Conservation (phyloP, 2,888 invertebrate species). For the Vandiemenella viatica region DNA sequence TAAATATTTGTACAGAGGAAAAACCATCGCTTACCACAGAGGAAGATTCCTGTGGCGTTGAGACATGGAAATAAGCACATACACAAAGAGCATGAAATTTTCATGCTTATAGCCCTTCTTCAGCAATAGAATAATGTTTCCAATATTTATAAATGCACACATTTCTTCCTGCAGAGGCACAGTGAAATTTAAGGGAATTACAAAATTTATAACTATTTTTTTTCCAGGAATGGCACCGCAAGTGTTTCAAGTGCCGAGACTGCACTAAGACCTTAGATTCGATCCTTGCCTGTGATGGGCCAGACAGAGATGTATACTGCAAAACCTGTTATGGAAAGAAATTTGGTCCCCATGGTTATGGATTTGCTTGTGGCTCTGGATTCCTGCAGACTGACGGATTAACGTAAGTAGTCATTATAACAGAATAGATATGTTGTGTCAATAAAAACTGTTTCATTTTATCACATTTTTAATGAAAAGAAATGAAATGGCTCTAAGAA, state of each 20-base stretch:
- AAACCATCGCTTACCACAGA: no score
- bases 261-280: conserved; percentile 91
- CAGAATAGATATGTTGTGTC: conserved; percentile 4
- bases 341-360: conserved; percentile 94
- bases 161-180: not conserved
- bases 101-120: no score
- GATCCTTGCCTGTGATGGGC: conserved; percentile 88
- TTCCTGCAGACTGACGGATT: conserved; percentile 84
- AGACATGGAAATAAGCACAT: no score
- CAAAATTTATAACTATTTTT: not conserved
- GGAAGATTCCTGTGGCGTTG: no score
- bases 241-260: conserved; percentile 83
- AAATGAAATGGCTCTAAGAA: no score
- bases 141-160: no score
- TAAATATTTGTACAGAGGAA: no score
- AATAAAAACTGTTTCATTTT: not conserved
- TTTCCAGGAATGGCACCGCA: conserved; percentile 70
- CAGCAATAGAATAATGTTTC: no score
- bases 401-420: no score
- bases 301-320: conserved; percentile 86
- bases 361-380: conserved; percentile 88
- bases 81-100: no score
- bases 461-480: no score
- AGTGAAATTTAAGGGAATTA: conserved; percentile 15
- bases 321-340: conserved; percentile 96